Base-by-base conservation (phyloP, 2,113 vertebrate species). In the Antennarius striatus region DNA sequence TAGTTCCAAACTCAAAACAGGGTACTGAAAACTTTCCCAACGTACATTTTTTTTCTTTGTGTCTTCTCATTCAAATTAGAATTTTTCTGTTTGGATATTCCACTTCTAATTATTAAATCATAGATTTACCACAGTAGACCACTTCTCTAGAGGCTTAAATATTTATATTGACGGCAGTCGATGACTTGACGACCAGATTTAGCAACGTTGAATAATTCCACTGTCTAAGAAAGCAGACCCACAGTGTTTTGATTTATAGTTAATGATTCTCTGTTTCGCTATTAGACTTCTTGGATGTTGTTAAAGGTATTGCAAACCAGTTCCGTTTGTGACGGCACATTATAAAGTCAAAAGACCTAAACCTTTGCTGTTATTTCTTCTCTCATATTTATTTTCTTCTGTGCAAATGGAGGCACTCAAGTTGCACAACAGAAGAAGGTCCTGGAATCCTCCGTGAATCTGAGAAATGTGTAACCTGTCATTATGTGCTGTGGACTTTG, bases 381-480 rank as follows among this genome's bases (percentile, higher is more conserved):
- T 54, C 11, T 6, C 7, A n/a, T n/a, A 45, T 68, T 45, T n/a
- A 42, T 62, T 5, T 16, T 17, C 22, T 49, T 7, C 11, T n/a
- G 16, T 36, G 46, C 8, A 56, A 66, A 67, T 53, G 15, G 17
- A 13, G 15, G 15, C 22, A 22, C 32, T 36, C 32, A n/a, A 43
- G 16, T 56, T 5, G 6, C 29, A 46, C 54, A 32, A 7, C 14
- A 75, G 4, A 48, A 17, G 29, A 55, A 29, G 10, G 0, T 17
- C 9, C 14, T 16, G 3, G 2, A 58, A 3, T 40, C 49, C 8
- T 64, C 1, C 53, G 43, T 43, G 13, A 10, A 4, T 32, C 4
- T 47, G 11, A 63, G 42, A 68, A 55, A 71, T 56, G n/a, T 22
- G 52, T 45, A 57, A 16, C 45, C 5, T 13, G 49, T 48, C 42